Percentiles rank a stretch among this genome's conserved stretches.
phyloP scores from a whole-genome alignment of 1,140 invertebrate species.

The Brachionus koreanus region DNA sequence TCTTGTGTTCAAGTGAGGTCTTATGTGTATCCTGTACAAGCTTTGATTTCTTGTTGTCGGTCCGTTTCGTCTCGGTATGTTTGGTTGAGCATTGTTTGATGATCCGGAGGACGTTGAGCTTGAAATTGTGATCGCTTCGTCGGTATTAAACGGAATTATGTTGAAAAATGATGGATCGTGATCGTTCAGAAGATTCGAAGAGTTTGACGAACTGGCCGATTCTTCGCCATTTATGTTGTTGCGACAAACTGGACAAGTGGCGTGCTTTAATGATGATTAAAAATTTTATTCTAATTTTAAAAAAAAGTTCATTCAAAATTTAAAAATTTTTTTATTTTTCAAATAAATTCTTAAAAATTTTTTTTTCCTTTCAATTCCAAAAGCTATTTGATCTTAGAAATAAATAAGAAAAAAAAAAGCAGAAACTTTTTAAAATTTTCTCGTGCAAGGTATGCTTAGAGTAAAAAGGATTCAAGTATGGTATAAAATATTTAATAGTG shows the following conservation, averaged over 20 bases:
- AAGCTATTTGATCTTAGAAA: no score
- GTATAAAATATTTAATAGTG: no score
- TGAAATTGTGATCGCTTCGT: not conserved
- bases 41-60: not conserved
- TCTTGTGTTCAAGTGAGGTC: not conserved
- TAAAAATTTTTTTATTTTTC: not conserved
- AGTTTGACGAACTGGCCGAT: not conserved
- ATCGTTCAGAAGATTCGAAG: not conserved
- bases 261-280: constrained; percentile 7
- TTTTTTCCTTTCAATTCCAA: not conserved
- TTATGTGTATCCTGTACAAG: constrained; percentile 7
- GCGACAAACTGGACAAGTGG: constrained; percentile 38
- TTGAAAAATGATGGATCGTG: not conserved
- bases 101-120: not conserved
- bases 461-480: no score
- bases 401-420: no score
- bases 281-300: not conserved
- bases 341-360: not conserved
- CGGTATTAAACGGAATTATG: not conserved
- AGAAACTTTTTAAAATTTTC: no score
- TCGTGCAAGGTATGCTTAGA: no score
- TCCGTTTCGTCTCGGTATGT: not conserved
- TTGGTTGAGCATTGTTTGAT: not conserved
- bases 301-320: not conserved
- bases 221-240: constrained; percentile 37